Conservation (phyloP, 2,888 invertebrate genomes). For the Sesia apiformis region DNA sequence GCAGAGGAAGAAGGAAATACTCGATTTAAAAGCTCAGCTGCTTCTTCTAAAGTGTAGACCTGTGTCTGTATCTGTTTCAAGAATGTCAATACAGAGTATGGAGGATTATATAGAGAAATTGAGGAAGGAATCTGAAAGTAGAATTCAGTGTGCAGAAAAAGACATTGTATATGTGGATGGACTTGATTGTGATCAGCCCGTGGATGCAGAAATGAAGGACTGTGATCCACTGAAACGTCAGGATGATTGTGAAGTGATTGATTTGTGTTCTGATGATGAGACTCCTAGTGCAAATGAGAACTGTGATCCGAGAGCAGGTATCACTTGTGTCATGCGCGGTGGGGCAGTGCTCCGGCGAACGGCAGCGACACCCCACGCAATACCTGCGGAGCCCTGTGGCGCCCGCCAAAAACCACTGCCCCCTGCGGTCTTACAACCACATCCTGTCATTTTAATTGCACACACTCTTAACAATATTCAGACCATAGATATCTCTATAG, state of each 20-base stretch:
- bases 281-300: slow-evolving; percentile 53
- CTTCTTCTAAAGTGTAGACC: slow-evolving; percentile 67
- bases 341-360: slow-evolving; percentile 7
- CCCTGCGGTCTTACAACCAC: slow-evolving; percentile 51
- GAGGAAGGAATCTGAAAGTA: slow-evolving; percentile 34
- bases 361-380: slow-evolving; percentile 45
- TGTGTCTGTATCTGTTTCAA: slow-evolving; percentile 54
- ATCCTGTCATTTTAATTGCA: slow-evolving; percentile 58
- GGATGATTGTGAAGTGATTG: slow-evolving; percentile 75
- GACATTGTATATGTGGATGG: slow-evolving; percentile 64
- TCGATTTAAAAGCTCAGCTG: slow-evolving; percentile 62
- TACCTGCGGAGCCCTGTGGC: slow-evolving; percentile 60
- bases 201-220: slow-evolving; percentile 31
- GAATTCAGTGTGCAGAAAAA: slow-evolving; percentile 27
- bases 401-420: slow-evolving; percentile 45
- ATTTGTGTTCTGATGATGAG: slow-evolving; percentile 81
- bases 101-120: slow-evolving; percentile 51
- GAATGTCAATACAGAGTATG: slow-evolving; percentile 54
- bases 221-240: slow-evolving; percentile 44
- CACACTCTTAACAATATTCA: slow-evolving; percentile 62
- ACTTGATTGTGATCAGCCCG: slow-evolving; percentile 36
- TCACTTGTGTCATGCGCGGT: slow-evolving; percentile 29
- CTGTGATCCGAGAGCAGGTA: slow-evolving; percentile 55
- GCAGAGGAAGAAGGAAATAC: slow-evolving; percentile 54
- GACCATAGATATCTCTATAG: slow-evolving; percentile 59